Conservation (phyloP, 30 jellyfish, hydroid and myxozoan genomes). For the Nemopilema nomurai region DNA sequence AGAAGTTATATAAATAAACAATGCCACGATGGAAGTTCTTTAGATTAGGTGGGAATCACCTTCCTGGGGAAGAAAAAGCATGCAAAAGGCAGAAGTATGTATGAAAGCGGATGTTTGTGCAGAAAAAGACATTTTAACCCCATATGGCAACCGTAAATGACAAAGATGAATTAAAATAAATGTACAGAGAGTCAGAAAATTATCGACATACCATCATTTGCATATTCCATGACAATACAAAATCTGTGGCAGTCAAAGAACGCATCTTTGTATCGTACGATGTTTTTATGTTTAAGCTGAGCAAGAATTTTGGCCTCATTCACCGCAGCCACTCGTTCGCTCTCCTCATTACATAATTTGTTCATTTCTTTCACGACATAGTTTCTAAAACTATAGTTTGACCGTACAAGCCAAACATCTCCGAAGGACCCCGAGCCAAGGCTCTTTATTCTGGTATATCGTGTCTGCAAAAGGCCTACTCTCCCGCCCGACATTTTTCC, state of each 20-base stretch:
- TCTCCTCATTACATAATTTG: conserved; percentile 22
- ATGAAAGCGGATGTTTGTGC: no score
- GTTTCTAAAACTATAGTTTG: conserved; percentile 41
- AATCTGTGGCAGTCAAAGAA: conserved; percentile 54
- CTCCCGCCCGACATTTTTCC: conserved; percentile 12
- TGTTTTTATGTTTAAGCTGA: conserved; percentile 71
- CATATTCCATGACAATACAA: conserved; percentile 81
- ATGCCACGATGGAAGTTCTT: no score
- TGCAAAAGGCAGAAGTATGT: no score
- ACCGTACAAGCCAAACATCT: conserved; percentile 65
- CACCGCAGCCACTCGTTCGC: conserved; percentile 58
- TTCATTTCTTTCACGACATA: conserved; percentile 73
- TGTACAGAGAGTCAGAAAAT: no score
- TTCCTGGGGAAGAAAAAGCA: no score
- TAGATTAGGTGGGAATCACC: no score
- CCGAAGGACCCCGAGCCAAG: conserved; percentile 83
- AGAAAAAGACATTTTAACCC: background rate
- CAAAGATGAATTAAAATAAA: no score
- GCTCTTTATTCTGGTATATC: conserved; percentile 33
- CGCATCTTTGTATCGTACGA: conserved; percentile 72
- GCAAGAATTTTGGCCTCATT: conserved; percentile 82
- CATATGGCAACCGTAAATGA: no score
- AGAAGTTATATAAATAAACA: no score
- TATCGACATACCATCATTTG: conserved; percentile 72
- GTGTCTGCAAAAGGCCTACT: background rate